Evolutionary conservation across 2,797 vertebrate species (phyloP).

Genomic region (Peromyscus aztecus): DNA sequence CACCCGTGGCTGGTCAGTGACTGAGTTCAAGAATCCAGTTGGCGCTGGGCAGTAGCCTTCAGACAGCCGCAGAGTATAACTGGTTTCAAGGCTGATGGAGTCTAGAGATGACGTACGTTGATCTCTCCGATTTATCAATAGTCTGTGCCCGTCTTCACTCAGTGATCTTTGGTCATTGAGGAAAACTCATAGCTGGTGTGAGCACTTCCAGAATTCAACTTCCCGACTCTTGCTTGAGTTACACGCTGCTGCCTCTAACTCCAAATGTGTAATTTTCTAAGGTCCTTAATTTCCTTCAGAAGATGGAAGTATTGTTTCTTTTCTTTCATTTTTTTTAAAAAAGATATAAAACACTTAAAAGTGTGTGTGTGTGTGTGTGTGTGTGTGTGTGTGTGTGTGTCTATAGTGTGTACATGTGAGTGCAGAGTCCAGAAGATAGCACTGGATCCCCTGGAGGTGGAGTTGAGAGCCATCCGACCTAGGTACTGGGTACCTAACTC

Average conservation of each 20-base stretch:
- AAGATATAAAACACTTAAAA: neutral
- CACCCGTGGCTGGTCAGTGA: neutral
- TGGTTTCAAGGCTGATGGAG: neutral
- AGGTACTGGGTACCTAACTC: neutral
- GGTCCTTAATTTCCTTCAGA: neutral
- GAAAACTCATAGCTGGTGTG: neutral
- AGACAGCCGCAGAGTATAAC: neutral
- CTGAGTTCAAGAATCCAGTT: neutral
- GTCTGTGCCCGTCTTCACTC: neutral
- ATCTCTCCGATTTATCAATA: neutral
- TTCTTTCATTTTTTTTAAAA: neutral
- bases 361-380: neutral
- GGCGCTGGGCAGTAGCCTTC: neutral
- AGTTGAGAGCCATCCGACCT: neutral
- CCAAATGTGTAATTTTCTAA: neutral
- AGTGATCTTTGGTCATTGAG: neutral
- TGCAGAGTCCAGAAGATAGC: neutral
- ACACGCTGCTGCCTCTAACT: neutral
- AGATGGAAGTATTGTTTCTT: slow-evolving; percentile 45
- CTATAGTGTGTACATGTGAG: neutral
- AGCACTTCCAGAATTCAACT: neutral
- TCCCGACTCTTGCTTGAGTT: neutral
- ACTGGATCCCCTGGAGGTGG: neutral
- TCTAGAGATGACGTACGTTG: neutral
- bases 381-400: neutral